Percentiles rank a stretch among this genome's conserved stretches.
Conservation (phyloP, 1,140 invertebrate genomes). For the Lepidurus packardi region DNA sequence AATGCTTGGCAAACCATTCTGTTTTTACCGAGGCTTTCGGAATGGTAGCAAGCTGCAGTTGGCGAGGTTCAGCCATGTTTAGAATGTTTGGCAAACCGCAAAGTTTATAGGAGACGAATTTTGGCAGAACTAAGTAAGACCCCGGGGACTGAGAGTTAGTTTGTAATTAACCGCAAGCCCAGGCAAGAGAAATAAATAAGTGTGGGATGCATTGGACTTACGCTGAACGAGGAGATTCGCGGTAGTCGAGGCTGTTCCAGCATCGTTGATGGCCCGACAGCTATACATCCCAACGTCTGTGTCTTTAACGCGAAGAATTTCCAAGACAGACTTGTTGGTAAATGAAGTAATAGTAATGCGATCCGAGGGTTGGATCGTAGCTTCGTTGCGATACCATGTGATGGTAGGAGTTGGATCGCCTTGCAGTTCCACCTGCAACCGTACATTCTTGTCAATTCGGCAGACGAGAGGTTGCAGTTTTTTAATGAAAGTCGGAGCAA, state of each 20-base stretch:
- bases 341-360: conserved; percentile 55
- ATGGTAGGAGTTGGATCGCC: conserved; percentile 63
- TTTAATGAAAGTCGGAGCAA: conserved; percentile 63
- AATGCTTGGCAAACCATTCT: not conserved
- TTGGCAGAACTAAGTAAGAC: not conserved
- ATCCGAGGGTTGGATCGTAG: conserved; percentile 54
- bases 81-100: not conserved
- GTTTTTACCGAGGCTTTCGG: not conserved
- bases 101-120: not conserved
- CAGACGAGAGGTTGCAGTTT: conserved; percentile 60
- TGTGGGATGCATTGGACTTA: not conserved
- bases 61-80: not conserved
- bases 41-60: not conserved
- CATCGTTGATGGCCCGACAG: conserved; percentile 66
- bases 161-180: not conserved
- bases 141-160: not conserved
- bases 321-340: conserved; percentile 58
- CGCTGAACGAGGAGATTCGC: conserved; percentile 59
- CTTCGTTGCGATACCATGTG: conserved; percentile 69
- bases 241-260: conserved; percentile 69
- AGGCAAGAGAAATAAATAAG: not conserved
- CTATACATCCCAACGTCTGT: conserved; percentile 72
- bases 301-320: conserved; percentile 57
- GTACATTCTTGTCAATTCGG: conserved; percentile 55
- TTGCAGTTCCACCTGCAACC: conserved; percentile 61